Percentiles rank a stretch among this genome's conserved stretches.
Conservation (phyloP, 2,113 vertebrate species). For the Pedionomus torquatus region DNA sequence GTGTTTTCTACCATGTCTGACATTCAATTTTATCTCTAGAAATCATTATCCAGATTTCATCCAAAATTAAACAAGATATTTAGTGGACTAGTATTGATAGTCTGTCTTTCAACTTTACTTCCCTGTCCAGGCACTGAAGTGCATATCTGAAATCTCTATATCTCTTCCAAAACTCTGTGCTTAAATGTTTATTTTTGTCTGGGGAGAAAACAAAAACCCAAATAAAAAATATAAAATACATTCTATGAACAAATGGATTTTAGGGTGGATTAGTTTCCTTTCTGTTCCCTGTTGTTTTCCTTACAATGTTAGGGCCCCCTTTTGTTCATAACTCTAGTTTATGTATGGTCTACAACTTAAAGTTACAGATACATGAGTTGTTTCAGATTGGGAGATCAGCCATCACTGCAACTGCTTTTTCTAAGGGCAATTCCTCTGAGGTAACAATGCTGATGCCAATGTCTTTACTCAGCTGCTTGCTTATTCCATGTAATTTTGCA, state of each 20-base stretch:
- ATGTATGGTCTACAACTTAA: neutral
- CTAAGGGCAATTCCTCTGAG: neutral
- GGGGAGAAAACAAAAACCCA: neutral
- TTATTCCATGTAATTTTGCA: neutral
- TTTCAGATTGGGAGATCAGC: neutral
- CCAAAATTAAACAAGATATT: neutral
- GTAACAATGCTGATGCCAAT: neutral
- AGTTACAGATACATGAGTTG: fast-evolving
- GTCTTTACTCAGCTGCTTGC: fast-evolving
- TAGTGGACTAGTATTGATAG: neutral
- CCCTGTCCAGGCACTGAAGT: neutral
- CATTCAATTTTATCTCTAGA: neutral
- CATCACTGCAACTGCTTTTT: neutral
- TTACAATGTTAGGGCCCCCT: neutral
- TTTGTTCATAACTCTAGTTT: neutral
- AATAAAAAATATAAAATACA: neutral
- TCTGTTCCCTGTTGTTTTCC: neutral
- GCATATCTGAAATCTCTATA: neutral
- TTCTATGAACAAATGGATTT: neutral
- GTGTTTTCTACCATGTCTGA: neutral
- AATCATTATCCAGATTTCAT: neutral
- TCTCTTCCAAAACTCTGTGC: neutral
- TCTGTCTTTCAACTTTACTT: neutral
- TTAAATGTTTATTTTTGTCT: neutral
- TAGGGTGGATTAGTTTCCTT: neutral